Conservation (phyloP, 2,888 invertebrate species). For the Nineta flava region DNA sequence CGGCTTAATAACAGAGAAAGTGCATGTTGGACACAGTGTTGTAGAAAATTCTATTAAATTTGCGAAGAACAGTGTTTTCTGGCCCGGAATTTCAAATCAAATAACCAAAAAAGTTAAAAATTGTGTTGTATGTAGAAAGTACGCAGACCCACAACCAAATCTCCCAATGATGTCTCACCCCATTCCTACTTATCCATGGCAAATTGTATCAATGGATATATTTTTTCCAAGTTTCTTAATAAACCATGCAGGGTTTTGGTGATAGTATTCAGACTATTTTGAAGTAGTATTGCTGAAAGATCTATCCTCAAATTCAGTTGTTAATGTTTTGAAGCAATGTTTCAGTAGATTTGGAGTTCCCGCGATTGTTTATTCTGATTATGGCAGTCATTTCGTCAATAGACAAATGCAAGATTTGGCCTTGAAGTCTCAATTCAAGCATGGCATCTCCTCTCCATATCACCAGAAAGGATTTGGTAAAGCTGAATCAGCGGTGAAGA, state of each 20-base stretch:
- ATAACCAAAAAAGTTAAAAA: constrained; percentile 6
- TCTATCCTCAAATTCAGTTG: constrained; percentile 7
- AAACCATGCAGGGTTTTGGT: too few relatives aligned
- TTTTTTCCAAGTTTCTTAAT: too few relatives aligned
- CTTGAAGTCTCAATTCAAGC: constrained; percentile 13
- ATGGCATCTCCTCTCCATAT: constrained; percentile 13
- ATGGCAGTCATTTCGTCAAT: constrained; percentile 11
- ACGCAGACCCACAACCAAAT: not conserved
- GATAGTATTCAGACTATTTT: constrained; percentile 15
- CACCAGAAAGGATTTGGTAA: constrained; percentile 14
- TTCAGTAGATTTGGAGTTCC: constrained; percentile 13
- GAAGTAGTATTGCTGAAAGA: constrained; percentile 11
- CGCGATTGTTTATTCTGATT: constrained; percentile 9
- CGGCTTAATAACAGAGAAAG: constrained; percentile 1
- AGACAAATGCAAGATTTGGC: constrained; percentile 10
- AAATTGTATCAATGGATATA: constrained; percentile 12
- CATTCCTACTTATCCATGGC: constrained; percentile 10
- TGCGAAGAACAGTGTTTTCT: constrained; percentile 5
- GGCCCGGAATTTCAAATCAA: constrained; percentile 7
- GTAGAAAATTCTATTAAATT: constrained; percentile 7
- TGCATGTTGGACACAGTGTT: constrained; percentile 4
- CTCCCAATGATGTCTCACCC: constrained; percentile 5
- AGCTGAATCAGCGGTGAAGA: constrained; percentile 15
- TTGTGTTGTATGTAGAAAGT: constrained; percentile 5
- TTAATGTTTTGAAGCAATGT: constrained; percentile 10